Evolutionary conservation across 2,113 vertebrate genomes (phyloP), one percentile per base, ranked within the genome.

Genomic region (Alethe castanea): DNA sequence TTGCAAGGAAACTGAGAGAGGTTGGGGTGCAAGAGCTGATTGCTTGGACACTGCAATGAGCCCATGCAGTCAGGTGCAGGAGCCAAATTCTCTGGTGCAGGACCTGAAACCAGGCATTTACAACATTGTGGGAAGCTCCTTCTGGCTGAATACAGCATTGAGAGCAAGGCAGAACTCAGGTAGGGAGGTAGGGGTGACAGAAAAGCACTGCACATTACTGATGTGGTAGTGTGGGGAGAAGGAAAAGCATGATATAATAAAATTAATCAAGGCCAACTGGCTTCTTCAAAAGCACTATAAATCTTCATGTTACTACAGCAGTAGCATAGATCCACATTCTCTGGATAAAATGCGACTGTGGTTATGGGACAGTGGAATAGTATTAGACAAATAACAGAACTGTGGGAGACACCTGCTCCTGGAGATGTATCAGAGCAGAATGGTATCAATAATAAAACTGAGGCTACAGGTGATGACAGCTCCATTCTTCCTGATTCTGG

Each of bases 21-120:
- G 13, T 29, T 0, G 0, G 38, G 17, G 8, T 2, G 1, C 52
- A 35, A 78, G 33, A 71, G 40, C 19, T 54, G 47, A 28, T 12
- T 61, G 20, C 35, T 64, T 31, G 66, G 57, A 48, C 36, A 15
- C 53, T 24, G 0, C 24, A 73, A 48, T 0, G 2, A 85, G 40
- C 38, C 66, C 0, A 0, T 15, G 15, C 50, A 66, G 50, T 31
- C 70, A 74, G n/a, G 45, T 12, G 28, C 5, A 60, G 59, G 53
- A 65, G 19, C 6, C 40, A 81, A 60, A 74, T 64, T 38, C 64
- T 26, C 28, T 24, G 45, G 14, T 35, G 31, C 13, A 35, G 45
- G 59, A 69, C 42, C 45, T 42, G 25, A 57, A 90, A 13, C 14
- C 54, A 65, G 62, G 36, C 62, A 47, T 33, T 50, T 35, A 26